Conservation (phyloP, 2,888 invertebrate species). For the Caenorhabditis imperialis region DNA sequence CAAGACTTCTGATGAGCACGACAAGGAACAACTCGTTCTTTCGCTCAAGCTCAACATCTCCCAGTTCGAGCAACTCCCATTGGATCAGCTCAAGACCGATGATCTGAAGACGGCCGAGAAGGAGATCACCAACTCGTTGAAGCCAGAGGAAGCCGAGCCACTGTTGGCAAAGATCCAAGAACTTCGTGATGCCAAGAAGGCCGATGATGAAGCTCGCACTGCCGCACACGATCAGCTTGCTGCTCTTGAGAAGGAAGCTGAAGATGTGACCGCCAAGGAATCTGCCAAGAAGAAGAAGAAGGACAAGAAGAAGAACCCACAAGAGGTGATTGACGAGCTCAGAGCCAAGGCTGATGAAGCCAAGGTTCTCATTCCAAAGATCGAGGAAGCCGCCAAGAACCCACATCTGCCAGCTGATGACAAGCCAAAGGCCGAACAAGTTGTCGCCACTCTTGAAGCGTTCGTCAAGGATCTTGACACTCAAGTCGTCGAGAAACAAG, state of each 20-base stretch:
- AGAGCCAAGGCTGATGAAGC: conserved; percentile 40
- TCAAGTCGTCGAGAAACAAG: conserved; percentile 41
- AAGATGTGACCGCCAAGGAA: conserved; percentile 42
- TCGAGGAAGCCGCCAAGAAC: conserved; percentile 56
- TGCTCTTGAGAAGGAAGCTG: conserved; percentile 46
- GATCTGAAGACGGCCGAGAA: conserved; percentile 34
- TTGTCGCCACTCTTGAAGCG: conserved; percentile 25
- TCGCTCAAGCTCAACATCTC: conserved; percentile 52
- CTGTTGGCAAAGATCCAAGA: conserved; percentile 21
- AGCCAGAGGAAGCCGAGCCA: conserved; percentile 31
- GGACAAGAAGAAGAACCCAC: conserved; percentile 53
- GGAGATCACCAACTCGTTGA: conserved; percentile 27
- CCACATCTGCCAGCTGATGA: conserved; percentile 47
- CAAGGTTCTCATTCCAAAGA: conserved; percentile 50
- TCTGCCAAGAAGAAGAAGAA: conserved; percentile 51
- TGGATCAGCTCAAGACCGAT: conserved; percentile 44
- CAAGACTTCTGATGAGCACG: conserved; percentile 51
- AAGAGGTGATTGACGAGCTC: conserved; percentile 45
- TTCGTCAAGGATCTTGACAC: conserved; percentile 47
- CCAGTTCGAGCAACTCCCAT: conserved; percentile 51
- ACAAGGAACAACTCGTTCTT: conserved; percentile 56
- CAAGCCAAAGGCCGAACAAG: conserved; percentile 51
- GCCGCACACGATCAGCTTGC: conserved; percentile 7
- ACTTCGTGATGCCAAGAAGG: conserved; percentile 17
- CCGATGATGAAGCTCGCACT: conserved; percentile 6